These are phyloP conservation scores for Choloepus didactylus DNA, from an alignment of 2,797 vertebrate genomes.

Conservation along the genomic window DNA sequence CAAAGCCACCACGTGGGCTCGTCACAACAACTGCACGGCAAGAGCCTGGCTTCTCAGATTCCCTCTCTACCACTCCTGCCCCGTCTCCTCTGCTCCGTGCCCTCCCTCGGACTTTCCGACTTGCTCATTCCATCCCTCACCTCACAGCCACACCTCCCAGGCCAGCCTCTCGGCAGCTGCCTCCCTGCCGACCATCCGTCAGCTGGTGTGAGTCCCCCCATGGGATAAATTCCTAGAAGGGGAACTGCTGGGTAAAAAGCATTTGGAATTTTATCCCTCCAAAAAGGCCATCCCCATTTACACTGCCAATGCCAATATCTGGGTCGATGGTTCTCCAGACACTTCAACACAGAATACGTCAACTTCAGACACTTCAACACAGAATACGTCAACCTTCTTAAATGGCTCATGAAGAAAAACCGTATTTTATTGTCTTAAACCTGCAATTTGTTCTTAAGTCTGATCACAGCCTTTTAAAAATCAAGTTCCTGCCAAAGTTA, in stretches of 20 bases:
- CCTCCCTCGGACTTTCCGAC: neutral
- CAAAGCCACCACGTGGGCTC: neutral
- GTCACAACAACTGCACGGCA: neutral
- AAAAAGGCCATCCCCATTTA: neutral
- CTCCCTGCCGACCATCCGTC: neutral
- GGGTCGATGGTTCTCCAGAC: no score
- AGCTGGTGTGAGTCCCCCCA: neutral
- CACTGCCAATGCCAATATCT: neutral
- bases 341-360: neutral
- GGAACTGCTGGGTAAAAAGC: neutral
- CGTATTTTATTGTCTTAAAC: neutral
- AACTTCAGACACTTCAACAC: neutral
- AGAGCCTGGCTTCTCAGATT: neutral
- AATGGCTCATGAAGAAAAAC: conserved; percentile 22
- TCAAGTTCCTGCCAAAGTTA: neutral
- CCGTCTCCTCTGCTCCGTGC: neutral
- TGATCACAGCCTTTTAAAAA: neutral
- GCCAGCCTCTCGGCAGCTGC: neutral
- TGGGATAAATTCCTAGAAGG: neutral
- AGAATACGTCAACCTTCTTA: neutral
- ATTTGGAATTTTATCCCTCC: neutral
- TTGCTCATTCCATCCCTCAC: neutral
- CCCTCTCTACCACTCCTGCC: neutral
- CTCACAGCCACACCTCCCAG: neutral
- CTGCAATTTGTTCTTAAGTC: neutral